phyloP scores from a whole-genome alignment of 2,888 invertebrate species.

The Melitaea athalia region DNA sequence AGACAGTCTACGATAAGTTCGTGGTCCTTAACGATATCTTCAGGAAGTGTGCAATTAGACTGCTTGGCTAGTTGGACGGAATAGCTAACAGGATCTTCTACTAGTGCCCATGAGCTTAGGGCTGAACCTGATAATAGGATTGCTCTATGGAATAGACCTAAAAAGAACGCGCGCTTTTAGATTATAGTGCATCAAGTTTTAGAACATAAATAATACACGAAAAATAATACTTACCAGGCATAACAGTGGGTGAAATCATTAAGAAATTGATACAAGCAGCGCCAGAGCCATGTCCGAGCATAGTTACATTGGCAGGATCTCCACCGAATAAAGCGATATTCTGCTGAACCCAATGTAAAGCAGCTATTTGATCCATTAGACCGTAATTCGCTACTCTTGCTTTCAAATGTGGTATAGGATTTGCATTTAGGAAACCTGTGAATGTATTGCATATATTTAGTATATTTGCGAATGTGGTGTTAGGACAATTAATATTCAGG shows the following conservation, averaged over 20 bases:
- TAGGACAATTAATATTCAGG: too few relatives aligned
- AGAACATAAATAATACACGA: neutral
- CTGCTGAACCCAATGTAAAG: slow-evolving; percentile 98
- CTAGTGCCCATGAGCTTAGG: slow-evolving; percentile 93
- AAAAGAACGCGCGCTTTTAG: slow-evolving; percentile 32
- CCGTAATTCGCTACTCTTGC: slow-evolving; percentile 97
- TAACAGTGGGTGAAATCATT: slow-evolving; percentile 97
- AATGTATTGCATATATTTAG: slow-evolving; percentile 8
- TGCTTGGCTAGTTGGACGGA: slow-evolving; percentile 91
- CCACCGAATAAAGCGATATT: slow-evolving; percentile 98
- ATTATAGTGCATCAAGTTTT: too few relatives aligned
- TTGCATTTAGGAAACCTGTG: slow-evolving; percentile 93
- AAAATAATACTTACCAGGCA: slow-evolving; percentile 80
- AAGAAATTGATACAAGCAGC: slow-evolving; percentile 98
- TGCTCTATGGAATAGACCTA: slow-evolving; percentile 92
- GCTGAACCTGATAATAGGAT: slow-evolving; percentile 94
- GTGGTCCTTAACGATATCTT: slow-evolving; percentile 91
- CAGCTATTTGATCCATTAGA: slow-evolving; percentile 98
- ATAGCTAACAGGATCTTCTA: slow-evolving; percentile 92
- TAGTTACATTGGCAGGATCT: slow-evolving; percentile 95
- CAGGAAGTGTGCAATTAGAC: slow-evolving; percentile 91
- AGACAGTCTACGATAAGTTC: slow-evolving; percentile 93
- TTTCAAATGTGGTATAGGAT: slow-evolving; percentile 91
- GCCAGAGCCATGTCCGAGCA: slow-evolving; percentile 98
- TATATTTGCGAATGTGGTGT: too few relatives aligned